phyloP scores from a whole-genome alignment of 2,888 invertebrate species.

The Cynaeus angustus region DNA sequence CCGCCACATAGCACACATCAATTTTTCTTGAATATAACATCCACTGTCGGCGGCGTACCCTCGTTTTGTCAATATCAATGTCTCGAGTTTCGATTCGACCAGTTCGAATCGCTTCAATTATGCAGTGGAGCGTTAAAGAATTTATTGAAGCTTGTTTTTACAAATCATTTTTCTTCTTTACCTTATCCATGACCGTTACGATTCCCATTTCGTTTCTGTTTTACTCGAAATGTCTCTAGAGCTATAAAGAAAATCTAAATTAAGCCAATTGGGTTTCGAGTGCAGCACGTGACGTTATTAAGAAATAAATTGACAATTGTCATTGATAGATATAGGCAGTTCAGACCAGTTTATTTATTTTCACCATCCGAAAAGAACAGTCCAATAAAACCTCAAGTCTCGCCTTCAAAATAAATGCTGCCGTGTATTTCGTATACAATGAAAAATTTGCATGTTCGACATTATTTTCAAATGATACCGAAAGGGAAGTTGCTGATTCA shows the following conservation, averaged over 20 bases:
- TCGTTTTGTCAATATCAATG: conserved; percentile 31
- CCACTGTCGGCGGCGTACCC: conserved; percentile 2
- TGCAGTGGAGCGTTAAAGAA: conserved; percentile 40
- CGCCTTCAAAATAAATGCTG: conserved; percentile 12
- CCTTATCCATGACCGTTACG: conserved; percentile 37
- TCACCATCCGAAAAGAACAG: conserved; percentile 13
- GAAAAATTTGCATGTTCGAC: conserved; percentile 29
- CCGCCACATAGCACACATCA: conserved; percentile 32
- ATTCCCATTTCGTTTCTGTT: conserved; percentile 38
- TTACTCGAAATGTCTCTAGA: conserved; percentile 33
- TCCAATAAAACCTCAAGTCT: conserved; percentile 9
- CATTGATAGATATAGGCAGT: conserved; percentile 20
- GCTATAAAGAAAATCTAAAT: conserved; percentile 24
- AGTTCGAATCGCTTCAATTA: conserved; percentile 35
- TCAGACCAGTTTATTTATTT: conserved; percentile 18
- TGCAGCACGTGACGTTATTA: conserved; percentile 36
- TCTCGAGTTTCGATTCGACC: conserved; percentile 15
- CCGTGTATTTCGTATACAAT: conserved; percentile 9
- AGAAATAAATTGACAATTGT: conserved; percentile 35
- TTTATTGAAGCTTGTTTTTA: conserved; percentile 44
- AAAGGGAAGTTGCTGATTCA: conserved; percentile 33
- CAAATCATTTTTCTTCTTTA: conserved; percentile 43
- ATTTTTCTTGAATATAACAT: conserved; percentile 14
- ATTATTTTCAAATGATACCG: conserved; percentile 23
- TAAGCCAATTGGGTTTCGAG: conserved; percentile 20